Percentiles rank a stretch among this genome's conserved stretches.
phyloP scores from a whole-genome alignment of 2,888 invertebrate genomes.

The Pristionchus exspectatus region DNA sequence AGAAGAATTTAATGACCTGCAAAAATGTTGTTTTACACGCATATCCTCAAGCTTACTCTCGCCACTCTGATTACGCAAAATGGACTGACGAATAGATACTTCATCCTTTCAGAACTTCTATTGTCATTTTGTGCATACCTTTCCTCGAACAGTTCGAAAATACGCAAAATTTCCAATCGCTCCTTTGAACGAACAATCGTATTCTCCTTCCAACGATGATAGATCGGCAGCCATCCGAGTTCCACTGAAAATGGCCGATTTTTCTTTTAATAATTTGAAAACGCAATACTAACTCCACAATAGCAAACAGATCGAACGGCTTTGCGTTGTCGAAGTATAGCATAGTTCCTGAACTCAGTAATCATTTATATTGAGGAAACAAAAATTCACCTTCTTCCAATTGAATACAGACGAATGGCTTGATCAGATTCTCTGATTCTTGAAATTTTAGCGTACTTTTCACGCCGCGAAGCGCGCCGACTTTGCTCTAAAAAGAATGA shows the following conservation, averaged over 20 bases:
- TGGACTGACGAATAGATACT: background rate
- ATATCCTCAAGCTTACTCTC: too few species aligned
- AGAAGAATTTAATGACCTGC: background rate
- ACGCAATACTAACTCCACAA: background rate
- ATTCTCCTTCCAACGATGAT: background rate
- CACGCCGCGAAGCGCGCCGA: background rate
- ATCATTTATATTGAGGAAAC: background rate
- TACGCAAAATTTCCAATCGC: background rate
- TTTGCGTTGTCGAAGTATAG: background rate
- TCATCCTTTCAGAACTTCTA: background rate
- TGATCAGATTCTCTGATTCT: background rate
- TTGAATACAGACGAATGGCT: background rate
- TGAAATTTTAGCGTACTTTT: background rate
- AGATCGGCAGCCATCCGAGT: background rate
- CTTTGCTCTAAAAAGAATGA: background rate
- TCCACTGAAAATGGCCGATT: background rate
- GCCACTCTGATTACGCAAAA: background rate
- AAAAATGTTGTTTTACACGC: too few species aligned
- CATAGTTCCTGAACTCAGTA: background rate
- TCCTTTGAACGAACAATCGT: background rate
- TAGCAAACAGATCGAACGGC: background rate
- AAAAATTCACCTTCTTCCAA: background rate
- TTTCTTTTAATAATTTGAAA: background rate
- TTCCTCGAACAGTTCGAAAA: background rate
- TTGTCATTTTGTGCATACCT: background rate